Conservation (phyloP, 2,888 invertebrate genomes). For the Agonopterix heracliana region DNA sequence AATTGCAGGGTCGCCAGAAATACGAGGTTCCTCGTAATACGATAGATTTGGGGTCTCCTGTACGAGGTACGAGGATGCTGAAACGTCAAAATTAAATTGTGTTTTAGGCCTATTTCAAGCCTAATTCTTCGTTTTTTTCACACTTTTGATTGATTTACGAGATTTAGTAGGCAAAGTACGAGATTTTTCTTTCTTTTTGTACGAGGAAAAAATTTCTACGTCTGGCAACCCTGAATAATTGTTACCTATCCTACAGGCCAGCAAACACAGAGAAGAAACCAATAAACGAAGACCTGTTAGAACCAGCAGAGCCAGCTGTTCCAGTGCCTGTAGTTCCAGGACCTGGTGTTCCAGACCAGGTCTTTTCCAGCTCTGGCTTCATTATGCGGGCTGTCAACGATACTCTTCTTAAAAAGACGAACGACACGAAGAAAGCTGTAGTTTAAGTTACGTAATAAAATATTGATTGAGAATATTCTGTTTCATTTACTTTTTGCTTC, state of each 20-base stretch:
- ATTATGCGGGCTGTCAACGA: constrained; percentile 35
- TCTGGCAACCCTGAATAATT: too few species aligned
- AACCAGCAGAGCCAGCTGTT: constrained; percentile 10
- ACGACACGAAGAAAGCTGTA: neutral
- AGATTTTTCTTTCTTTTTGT: too few species aligned
- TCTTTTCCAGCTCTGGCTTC: constrained; percentile 42
- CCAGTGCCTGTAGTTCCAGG: constrained; percentile 17
- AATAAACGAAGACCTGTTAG: neutral
- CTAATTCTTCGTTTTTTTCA: too few species aligned
- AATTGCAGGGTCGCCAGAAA: too few species aligned
- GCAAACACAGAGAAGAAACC: constrained; percentile 36
- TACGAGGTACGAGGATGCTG: too few species aligned
- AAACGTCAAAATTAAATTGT: too few species aligned
- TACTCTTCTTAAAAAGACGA: constrained; percentile 5
- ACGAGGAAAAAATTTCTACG: too few species aligned
- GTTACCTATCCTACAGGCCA: constrained; percentile 27
- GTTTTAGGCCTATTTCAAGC: too few species aligned
- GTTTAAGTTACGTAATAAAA: constrained; percentile 1
- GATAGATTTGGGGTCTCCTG: too few species aligned
- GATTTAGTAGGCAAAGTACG: too few species aligned
- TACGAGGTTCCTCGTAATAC: too few species aligned
- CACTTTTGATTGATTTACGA: too few species aligned
- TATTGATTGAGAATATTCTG: constrained; percentile 3
- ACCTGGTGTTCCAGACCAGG: constrained; percentile 33
- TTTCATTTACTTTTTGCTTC: neutral